Evolutionary conservation across 2,888 invertebrate species (phyloP), one percentile per base, ranked within the genome.

Genomic region (Argynnis bischoffii): DNA sequence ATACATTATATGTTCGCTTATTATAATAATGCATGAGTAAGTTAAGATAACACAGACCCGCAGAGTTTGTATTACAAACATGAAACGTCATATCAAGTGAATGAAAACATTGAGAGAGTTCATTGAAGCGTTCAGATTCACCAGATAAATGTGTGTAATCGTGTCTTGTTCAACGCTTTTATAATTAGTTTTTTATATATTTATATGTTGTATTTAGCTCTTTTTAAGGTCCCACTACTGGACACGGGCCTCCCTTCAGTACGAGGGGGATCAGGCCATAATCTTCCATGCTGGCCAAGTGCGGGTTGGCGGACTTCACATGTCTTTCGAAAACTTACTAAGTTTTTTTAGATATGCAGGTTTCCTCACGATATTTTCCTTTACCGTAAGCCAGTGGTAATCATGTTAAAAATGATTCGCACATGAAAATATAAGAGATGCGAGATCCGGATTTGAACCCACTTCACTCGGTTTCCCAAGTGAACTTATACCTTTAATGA

Each of bases 41-140:
- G 57, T 46, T 46, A 13, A 55, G 51, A 60, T 61, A 57, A 55
- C 18, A 56, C 48, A 61, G 31, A 55, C 35, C 35, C 8, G 46
- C 53, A 31, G 48, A 64, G 55, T 64, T 46, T 64, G 55, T 60
- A 56, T 21, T 64, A 69, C 60, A 64, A 69, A 55, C 64, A 64
- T 64, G 55, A 64, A 69, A 61, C 60, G 65, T 64, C 64, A 60
- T 65, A 61, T 64, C 47, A 46, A 60, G 64, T 64, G 14, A 53
- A 60, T 64, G 50, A 55, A 48, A 47, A 47, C 21, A 61, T 55
- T 48, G 55, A 66, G 41, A 60, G 55, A 66, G 55, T 59, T 66
- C 55, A 66, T 66, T 60, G 60, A 50, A 55, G 66, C 55, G 60
- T 55, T 16, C 15, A 13, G 18, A 16, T 35, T 31, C 31, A 8